phyloP scores from a whole-genome alignment of 2,797 vertebrate genomes.

The Chaetophractus vellerosus region DNA sequence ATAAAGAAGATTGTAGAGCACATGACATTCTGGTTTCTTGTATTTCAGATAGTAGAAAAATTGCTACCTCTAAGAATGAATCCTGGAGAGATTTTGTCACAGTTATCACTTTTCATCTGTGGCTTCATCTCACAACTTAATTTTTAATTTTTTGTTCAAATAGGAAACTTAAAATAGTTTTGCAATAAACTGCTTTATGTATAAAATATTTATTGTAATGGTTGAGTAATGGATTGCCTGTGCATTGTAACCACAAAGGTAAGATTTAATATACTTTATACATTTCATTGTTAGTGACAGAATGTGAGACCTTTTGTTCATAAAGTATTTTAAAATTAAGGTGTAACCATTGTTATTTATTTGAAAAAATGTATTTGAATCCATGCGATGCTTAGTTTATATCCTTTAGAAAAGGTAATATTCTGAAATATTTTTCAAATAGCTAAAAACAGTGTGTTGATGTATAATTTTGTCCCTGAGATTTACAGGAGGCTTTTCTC shows the following conservation, averaged over 20 bases:
- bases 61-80: conserved; percentile 88
- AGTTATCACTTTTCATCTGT: conserved; percentile 81
- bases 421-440: conserved; percentile 74
- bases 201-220: conserved; percentile 88
- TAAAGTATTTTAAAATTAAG: conserved; percentile 71
- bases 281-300: conserved; percentile 74
- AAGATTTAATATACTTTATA: conserved; percentile 87
- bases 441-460: conserved; percentile 69
- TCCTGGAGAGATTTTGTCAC: conserved; percentile 83
- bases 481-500: conserved; percentile 60
- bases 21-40: conserved; percentile 80
- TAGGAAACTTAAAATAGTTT: conserved; percentile 80
- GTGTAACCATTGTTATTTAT: conserved; percentile 73
- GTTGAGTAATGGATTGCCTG: conserved; percentile 95
- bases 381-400: conserved; percentile 58
- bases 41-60: conserved; percentile 79
- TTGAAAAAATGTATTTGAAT: conserved; percentile 69
- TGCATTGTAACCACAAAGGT: conserved; percentile 98
- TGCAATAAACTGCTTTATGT: conserved; percentile 88
- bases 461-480: not conserved
- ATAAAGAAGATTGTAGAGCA: conserved; percentile 85
- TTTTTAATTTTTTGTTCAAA: conserved; percentile 79
- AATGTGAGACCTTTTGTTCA: conserved; percentile 65
- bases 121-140: conserved; percentile 85
- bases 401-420: conserved; percentile 56